Evolutionary conservation across 2,797 vertebrate species (phyloP).

Genomic region (Centropyge bicolor): DNA sequence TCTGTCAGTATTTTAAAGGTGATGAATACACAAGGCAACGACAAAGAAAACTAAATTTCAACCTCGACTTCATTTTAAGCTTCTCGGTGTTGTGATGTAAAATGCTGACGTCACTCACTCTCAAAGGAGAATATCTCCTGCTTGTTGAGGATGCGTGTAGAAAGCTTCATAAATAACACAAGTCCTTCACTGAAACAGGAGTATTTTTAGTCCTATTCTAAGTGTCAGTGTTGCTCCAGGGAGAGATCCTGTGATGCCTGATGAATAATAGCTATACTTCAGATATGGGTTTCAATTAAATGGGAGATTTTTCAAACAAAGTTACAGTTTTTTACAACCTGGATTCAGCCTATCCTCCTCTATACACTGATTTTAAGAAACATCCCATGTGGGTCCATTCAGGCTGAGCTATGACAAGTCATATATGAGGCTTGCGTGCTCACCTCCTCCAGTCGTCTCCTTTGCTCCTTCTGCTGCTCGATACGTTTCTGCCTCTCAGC

Average conservation of each 20-base stretch:
- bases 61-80: neutral
- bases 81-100: neutral
- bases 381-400: neutral
- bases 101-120: neutral
- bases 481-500: conserved; percentile 93
- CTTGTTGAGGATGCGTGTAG: conserved; percentile 1
- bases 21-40: neutral
- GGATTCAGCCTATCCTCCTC: neutral
- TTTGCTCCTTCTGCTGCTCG: conserved; percentile 94
- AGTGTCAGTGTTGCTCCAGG: neutral
- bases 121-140: neutral
- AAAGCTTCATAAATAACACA: conserved; percentile 53
- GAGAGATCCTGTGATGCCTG: conserved; percentile 1
- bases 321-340: neutral
- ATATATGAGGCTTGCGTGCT: neutral
- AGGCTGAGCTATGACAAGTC: neutral
- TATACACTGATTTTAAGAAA: neutral
- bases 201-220: conserved; percentile 46
- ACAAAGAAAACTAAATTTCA: neutral
- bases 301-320: neutral
- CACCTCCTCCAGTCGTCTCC: conserved; percentile 91
- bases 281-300: neutral
- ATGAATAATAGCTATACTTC: conserved; percentile 8
- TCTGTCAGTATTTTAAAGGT: neutral
- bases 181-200: conserved; percentile 2